Evolutionary conservation across 2,113 vertebrate genomes (phyloP).

Genomic region (Tenebrosternarchus preto): DNA sequence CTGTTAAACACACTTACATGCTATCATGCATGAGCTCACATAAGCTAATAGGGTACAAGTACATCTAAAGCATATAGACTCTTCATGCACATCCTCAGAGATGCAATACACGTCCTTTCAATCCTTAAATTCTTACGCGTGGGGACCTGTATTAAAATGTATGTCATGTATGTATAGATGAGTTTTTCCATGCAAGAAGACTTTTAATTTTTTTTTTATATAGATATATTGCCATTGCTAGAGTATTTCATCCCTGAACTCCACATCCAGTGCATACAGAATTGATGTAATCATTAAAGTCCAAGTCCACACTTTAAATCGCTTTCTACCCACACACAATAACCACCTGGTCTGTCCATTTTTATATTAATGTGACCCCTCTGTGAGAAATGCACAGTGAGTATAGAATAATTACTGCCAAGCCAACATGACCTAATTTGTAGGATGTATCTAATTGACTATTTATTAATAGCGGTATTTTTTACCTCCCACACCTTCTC

Average conservation of each 20-base stretch:
- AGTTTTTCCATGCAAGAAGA: background rate
- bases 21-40: background rate
- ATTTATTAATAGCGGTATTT: constrained; percentile 23
- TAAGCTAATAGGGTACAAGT: background rate
- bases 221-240: background rate
- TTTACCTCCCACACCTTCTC: constrained; percentile 14
- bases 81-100: background rate
- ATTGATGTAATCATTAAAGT: constrained; percentile 1
- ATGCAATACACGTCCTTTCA: background rate
- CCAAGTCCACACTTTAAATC: background rate
- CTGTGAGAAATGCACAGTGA: constrained; percentile 6
- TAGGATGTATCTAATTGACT: background rate
- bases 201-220: background rate
- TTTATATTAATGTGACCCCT: background rate
- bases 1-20: background rate
- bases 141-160: background rate
- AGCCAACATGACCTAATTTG: constrained; percentile 1
- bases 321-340: background rate
- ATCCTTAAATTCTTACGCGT: background rate
- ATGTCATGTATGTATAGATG: background rate
- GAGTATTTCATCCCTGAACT: background rate
- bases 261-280: background rate
- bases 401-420: background rate
- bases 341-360: background rate
- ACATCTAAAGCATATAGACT: background rate